Evolutionary conservation across 2,888 invertebrate genomes (phyloP), one percentile per base, ranked within the genome.

Genomic region (Heliconius cydno): DNA sequence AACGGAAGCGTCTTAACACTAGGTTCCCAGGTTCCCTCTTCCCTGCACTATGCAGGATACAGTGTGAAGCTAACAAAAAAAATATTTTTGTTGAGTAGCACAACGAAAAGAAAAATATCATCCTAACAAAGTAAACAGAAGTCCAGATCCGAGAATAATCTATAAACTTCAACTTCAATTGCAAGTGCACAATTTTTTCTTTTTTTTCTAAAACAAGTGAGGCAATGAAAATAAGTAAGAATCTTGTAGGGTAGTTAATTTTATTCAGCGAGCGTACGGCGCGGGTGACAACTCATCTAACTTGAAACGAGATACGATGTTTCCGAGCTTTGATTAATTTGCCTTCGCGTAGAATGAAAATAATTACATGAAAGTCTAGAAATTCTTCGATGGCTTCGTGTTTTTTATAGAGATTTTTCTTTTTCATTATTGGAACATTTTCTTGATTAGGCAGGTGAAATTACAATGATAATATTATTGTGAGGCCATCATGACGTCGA

Each of bases 221-320:
- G 73, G 22, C 63, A 46, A 41, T 75, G 46, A 65, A 41, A 46
- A 28, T 41, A 75, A 28, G 72, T 72, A 72, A 34, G 25, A 74
- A 65, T 66, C 41, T 19, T 46, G 38, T 65, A 22, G 46, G 28
- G 75, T 75, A 75, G 75, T 75, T 75, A 75, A 75, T 75, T 75
- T 75, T 75, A 75, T 75, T 75, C 75, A 75, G 63, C 41, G 3
- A 30, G 75, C 75, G 75, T 75, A 66, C 75, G 65, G 66, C 75
- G 75, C 28, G 75, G 65, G 75, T 75, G 75, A 75, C 75, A 75
- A 75, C 75, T 75, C 75, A 75, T 75, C 75, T 75, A 75, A 75
- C 75, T 75, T 75, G 75, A 75, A 75, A 75, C 75, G 75, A 75
- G 75, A 75, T 75, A 75, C 75, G 75, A 66, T 65, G 73, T 60